A percentile compares a stretch with the other conserved stretches of the same genome.
These are phyloP conservation scores for Lycopodina hypogea DNA, from an alignment of 37 sponge, comb jelly and placozoan genomes.

Conservation along the genomic window DNA sequence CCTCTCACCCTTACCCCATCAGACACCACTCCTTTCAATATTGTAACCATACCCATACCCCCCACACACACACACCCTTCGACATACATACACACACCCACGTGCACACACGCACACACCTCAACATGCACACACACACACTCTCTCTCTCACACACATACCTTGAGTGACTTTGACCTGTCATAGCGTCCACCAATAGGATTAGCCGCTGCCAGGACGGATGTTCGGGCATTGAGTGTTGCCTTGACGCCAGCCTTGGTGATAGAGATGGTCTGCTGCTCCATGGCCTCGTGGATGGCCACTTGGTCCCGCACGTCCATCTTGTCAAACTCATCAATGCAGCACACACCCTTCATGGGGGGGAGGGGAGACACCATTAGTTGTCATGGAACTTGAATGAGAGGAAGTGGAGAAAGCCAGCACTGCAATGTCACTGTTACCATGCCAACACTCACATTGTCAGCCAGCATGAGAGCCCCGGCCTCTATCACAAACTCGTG, in stretches of 20 bases:
- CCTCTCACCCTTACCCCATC: too few species aligned
- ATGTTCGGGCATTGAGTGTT: constrained; percentile 95
- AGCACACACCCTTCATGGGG: constrained; percentile 88
- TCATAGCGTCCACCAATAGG: constrained; percentile 98
- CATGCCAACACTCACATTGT: constrained; percentile 96
- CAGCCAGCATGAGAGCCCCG: constrained; percentile 98
- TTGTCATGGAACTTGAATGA: too few species aligned
- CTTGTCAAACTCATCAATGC: constrained; percentile 99
- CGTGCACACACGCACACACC: too few species aligned
- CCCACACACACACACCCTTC: neutral
- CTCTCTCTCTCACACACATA: neutral
- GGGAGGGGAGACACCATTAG: neutral
- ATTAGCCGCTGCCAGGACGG: constrained; percentile 97
- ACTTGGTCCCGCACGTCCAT: constrained; percentile 97
- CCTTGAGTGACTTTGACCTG: constrained; percentile 88
- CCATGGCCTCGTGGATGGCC: constrained; percentile 99
- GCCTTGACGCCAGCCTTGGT: constrained; percentile 99
- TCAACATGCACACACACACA: neutral
- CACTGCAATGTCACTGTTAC: too few species aligned
- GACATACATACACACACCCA: constrained; percentile 6
- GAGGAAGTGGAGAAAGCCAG: neutral
- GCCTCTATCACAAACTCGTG: constrained; percentile 99
- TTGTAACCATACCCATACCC: neutral
- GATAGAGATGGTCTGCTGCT: constrained; percentile 99
- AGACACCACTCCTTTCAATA: too few species aligned